A percentile compares a stretch with the other conserved stretches of the same genome.
phyloP scores from a whole-genome alignment of 92 coral and sea anemone genomes.

The Chrysogorgia sp. region DNA sequence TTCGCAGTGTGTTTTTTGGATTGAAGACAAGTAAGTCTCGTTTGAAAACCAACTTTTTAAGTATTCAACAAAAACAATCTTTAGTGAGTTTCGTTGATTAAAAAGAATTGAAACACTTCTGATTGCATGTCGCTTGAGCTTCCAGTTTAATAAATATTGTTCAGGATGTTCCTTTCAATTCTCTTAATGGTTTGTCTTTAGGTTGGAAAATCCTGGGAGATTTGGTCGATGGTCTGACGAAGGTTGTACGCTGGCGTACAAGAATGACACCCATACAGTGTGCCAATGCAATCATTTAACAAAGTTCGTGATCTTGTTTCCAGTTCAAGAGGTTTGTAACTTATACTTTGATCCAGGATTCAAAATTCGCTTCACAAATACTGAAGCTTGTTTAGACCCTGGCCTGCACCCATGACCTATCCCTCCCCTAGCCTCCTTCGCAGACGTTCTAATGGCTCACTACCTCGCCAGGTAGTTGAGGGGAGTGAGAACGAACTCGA shows the following conservation, averaged over 20 bases:
- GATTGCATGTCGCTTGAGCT: too few species aligned
- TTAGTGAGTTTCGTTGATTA: too few species aligned
- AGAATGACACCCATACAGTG: conserved; percentile 68
- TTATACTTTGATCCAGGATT: too few species aligned
- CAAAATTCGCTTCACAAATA: too few species aligned
- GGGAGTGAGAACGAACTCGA: too few species aligned
- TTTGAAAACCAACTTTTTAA: too few species aligned
- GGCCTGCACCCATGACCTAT: background rate
- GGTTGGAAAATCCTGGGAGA: background rate
- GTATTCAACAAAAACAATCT: background rate
- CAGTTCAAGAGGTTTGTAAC: conserved; percentile 14
- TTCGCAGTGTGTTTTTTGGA: conserved; percentile 38
- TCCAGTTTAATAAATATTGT: too few species aligned
- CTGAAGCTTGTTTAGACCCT: background rate
- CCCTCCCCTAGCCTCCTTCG: too few species aligned
- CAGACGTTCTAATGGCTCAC: too few species aligned
- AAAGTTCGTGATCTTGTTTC: conserved; percentile 74
- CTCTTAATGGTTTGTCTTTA: background rate
- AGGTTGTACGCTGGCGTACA: conserved; percentile 21
- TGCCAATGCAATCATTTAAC: conserved; percentile 87
- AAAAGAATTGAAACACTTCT: too few species aligned
- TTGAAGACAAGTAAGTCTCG: conserved; percentile 21
- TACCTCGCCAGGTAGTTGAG: too few species aligned
- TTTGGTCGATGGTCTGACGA: conserved; percentile 37
- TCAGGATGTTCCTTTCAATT: background rate